phyloP scores from a whole-genome alignment of 2,888 invertebrate genomes.

The Apodemia hepburni region DNA sequence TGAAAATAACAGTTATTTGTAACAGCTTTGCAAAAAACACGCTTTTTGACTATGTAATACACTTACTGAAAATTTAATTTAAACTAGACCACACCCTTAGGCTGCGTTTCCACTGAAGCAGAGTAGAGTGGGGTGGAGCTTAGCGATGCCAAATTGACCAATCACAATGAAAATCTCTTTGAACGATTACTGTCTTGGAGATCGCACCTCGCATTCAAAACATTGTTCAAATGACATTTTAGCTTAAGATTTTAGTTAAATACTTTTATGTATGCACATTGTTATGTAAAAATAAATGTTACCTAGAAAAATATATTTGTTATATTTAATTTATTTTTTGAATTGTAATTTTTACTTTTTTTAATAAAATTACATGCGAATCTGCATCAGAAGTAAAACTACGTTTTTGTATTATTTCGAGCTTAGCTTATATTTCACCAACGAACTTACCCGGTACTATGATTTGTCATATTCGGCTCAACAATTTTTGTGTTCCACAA shows the following conservation, averaged over 20 bases:
- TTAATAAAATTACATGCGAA: constrained; percentile 15
- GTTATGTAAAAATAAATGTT: not conserved
- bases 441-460: too few species aligned
- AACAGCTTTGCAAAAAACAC: not conserved
- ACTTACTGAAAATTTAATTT: not conserved
- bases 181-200: not conserved
- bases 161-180: too few species aligned
- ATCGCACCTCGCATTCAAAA: not conserved
- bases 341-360: constrained; percentile 7
- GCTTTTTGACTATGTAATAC: not conserved
- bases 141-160: too few species aligned
- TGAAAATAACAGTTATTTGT: not conserved
- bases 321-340: constrained; percentile 8
- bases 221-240: not conserved
- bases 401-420: constrained; percentile 10
- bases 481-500: too few species aligned
- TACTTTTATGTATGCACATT: not conserved
- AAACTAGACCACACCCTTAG: not conserved
- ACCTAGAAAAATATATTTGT: constrained; percentile 11
- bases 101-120: too few species aligned
- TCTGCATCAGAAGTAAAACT: constrained; percentile 1
- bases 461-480: too few species aligned
- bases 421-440: not conserved
- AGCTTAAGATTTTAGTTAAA: not conserved
- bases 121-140: too few species aligned